Base-by-base conservation (phyloP, 2,113 vertebrate genomes). In the Oxyura jamaicensis region DNA sequence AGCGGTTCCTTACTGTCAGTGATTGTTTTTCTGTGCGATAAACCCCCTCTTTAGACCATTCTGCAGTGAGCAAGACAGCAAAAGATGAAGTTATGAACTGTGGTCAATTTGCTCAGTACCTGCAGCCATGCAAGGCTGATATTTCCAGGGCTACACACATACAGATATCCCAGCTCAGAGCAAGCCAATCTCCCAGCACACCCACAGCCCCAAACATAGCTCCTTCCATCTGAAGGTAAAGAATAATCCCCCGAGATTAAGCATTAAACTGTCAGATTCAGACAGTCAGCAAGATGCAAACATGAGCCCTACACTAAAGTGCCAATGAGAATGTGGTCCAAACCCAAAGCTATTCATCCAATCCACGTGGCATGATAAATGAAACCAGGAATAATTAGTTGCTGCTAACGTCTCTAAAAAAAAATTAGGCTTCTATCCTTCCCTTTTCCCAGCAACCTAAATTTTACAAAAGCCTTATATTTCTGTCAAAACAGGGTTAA, bases 401-500 rank as follows among this genome's bases (percentile, higher is more conserved):
- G 29, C 18, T 18, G 50, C 28, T 33, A 28, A 16, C 20, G 13
- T 44, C 11, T 77, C 58, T 46, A 39, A 75, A 83, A 83, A 1
- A 13, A 41, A 63, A n/a, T 28, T 53, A 31, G 29, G 41, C 21
- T 42, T n/a, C 22, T 55, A 39, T 16, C 44, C 35, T 23, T 14
- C 28, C 17, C 26, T 59, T 60, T 84, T 81, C 19, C 35, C 44
- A 83, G 59, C 13, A 91, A 46, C 21, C 81, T 44, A 19, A 53
- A 65, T 59, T 82, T 78, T 73, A 53, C 42, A 75, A 81, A 62
- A 35, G 73, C 26, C 16, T 69, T 69, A 67, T 31, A 58, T 33
- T 75, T 87, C 35, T 77, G 16, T 72, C 74, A 90, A 89, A n/a
- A 59, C 23, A 68, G 19, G 8, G 19, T 59, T 72, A 88, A 84